phyloP scores from a whole-genome alignment of 1,140 invertebrate species.

The Drosophila ogumai region DNA sequence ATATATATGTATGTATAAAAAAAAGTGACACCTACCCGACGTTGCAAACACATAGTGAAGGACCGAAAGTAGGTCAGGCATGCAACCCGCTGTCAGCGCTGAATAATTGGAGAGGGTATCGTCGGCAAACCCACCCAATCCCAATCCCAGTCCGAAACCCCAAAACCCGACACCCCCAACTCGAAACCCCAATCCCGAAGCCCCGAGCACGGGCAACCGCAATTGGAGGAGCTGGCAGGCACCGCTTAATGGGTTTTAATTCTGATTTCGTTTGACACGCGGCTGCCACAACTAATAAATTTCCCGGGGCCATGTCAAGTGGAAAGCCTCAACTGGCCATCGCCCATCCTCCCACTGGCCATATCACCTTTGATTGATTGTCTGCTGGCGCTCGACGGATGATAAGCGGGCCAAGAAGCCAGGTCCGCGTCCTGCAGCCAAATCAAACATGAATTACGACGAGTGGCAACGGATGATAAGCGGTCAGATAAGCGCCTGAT shows the following conservation, averaged over 20 bases:
- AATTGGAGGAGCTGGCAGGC: conserved; percentile 33
- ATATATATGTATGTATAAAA: conserved; percentile 22
- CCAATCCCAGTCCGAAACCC: not conserved
- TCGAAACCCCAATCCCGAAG: conserved; percentile 8
- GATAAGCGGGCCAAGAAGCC: conserved; percentile 38
- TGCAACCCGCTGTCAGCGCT: conserved; percentile 78
- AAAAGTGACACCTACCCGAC: conserved; percentile 69
- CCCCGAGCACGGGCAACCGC: conserved; percentile 1
- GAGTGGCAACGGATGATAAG: conserved; percentile 53
- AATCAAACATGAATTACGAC: conserved; percentile 64
- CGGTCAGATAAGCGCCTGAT: conserved; percentile 76
- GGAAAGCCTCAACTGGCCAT: conserved; percentile 43
- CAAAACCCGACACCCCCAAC: conserved; percentile 11
- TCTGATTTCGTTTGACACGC: conserved; percentile 76
- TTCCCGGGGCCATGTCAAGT: conserved; percentile 46
- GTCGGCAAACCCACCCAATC: not conserved
- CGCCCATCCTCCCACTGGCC: conserved; percentile 22
- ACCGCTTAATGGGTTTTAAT: conserved; percentile 71
- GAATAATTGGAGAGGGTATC: conserved; percentile 67
- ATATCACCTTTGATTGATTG: conserved; percentile 59
- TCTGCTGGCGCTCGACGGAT: conserved; percentile 50
- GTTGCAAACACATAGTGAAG: conserved; percentile 36
- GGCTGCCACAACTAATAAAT: conserved; percentile 80
- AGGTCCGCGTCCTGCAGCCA: not conserved
- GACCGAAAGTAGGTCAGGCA: conserved; percentile 73